These are phyloP conservation scores for Rallus limicola DNA, from an alignment of 2,113 vertebrate genomes.

Conservation along the genomic window DNA sequence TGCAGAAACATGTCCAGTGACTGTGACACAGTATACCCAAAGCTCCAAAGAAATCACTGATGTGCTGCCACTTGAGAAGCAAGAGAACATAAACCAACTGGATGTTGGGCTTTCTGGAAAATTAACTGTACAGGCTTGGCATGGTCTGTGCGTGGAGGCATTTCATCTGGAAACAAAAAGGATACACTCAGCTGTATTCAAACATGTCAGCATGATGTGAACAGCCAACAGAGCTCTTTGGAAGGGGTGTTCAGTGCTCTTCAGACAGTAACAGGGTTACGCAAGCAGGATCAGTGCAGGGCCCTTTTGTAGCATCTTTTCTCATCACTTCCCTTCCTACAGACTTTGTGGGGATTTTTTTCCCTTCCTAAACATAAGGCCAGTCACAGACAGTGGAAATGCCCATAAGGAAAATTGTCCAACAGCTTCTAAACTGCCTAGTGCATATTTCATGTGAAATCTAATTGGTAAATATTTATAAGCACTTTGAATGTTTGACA, in stretches of 20 bases:
- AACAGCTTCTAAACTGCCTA: not conserved
- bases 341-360: not conserved
- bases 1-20: not conserved
- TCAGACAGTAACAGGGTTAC: not conserved
- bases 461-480: constrained; percentile 51
- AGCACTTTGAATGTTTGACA: not conserved
- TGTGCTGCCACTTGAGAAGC: not conserved
- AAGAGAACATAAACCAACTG: not conserved
- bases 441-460: not conserved
- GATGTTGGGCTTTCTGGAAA: not conserved
- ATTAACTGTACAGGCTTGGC: not conserved
- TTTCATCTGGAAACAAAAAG: not conserved
- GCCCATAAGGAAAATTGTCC: not conserved
- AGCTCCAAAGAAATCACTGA: not conserved
- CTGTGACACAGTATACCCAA: not conserved
- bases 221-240: not conserved
- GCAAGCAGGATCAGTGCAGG: not conserved
- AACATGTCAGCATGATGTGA: not conserved
- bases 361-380: not conserved
- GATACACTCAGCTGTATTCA: not conserved
- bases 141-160: not conserved
- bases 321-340: not conserved
- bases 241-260: not conserved
- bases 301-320: not conserved
- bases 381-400: not conserved